phyloP scores from a whole-genome alignment of 2,797 vertebrate genomes.

The Alectoris magna region DNA sequence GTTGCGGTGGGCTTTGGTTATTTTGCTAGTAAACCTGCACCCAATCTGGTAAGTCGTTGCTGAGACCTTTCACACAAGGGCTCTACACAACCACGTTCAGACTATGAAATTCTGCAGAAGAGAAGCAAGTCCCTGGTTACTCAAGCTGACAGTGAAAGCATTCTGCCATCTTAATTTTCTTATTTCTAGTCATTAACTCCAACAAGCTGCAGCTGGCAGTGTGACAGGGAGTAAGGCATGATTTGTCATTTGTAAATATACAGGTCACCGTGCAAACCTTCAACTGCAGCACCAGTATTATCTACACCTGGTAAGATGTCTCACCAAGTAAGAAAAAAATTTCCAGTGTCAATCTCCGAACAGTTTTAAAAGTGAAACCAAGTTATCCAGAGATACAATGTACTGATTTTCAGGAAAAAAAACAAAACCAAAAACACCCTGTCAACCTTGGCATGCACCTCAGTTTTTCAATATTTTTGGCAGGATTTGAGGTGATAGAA shows the following conservation, averaged over 20 bases:
- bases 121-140: background rate
- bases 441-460: background rate
- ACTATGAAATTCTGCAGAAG: background rate
- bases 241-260: conserved; percentile 6
- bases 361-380: background rate
- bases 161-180: background rate
- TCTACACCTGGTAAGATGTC: background rate
- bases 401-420: background rate
- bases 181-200: background rate
- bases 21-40: too few relatives aligned
- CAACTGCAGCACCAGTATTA: background rate
- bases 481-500: background rate
- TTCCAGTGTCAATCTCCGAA: background rate
- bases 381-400: background rate
- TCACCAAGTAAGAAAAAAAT: background rate
- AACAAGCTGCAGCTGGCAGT: background rate
- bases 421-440: background rate
- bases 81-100: background rate
- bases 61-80: background rate
- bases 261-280: background rate
- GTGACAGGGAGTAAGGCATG: background rate
- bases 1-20: too few relatives aligned
- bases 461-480: background rate
- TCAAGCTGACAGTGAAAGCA: background rate
- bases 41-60: background rate